Conservation (phyloP, 2,888 invertebrate genomes). For the Monochamus alternatus region DNA sequence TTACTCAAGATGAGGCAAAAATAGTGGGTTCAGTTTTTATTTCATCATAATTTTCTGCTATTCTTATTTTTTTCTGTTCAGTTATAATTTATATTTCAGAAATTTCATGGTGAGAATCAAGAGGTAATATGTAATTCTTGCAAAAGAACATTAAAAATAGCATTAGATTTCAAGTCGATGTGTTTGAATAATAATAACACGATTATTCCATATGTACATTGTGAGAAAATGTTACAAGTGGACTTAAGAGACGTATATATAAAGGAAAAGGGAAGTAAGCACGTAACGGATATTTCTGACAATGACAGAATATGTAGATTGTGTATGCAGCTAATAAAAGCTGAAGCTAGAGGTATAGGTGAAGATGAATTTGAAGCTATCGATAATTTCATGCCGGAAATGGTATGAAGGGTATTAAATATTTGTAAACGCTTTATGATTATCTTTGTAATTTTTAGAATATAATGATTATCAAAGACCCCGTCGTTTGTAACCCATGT, state of each 20-base stretch:
- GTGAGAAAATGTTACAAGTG: not conserved
- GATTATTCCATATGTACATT: not conserved
- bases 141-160: not conserved
- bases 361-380: not conserved
- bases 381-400: not conserved
- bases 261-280: not conserved
- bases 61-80: no score
- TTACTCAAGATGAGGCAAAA: no score
- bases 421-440: no score
- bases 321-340: not conserved
- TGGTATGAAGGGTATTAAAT: not conserved
- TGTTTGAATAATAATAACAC: not conserved
- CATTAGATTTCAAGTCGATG: not conserved
- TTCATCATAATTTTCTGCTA: not conserved
- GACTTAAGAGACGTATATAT: not conserved
- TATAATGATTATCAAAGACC: not conserved
- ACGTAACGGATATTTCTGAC: not conserved
- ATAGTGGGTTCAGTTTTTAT: not conserved
- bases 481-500: not conserved
- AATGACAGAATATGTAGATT: not conserved
- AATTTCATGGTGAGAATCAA: not conserved
- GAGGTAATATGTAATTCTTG: not conserved
- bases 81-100: not conserved
- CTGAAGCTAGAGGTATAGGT: not conserved
- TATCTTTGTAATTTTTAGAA: not conserved